Base-by-base conservation (phyloP, 1,140 invertebrate genomes). In the Pseudomyrmex dendroicus region DNA sequence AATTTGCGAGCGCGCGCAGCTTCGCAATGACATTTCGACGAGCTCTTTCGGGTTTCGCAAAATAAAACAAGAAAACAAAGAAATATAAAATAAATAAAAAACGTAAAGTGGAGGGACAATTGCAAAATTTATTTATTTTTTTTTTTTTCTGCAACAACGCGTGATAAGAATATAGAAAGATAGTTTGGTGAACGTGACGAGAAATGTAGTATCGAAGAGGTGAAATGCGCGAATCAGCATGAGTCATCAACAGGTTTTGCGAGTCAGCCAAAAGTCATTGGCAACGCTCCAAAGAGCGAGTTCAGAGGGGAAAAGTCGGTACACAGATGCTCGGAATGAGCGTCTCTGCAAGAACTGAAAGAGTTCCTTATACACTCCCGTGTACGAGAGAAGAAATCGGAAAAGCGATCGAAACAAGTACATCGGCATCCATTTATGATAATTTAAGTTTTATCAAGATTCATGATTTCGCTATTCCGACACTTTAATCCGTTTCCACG, bases 211-310 rank as follows among this genome's bases (percentile, higher is more conserved):
- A 35, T 35, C 35, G 35, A 35, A 20, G 17, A 61, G 5, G n/a
- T 35, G 50, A 22, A 68, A 59, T 59, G 13, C 44, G 12, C 25
- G 64, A 78, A 61, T 78, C 12, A 35, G 76, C 86, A 82, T 35
- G 76, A 82, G 86, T 92, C 92, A 91, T 92, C 92, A 92, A 92
- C 92, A 92, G 92, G 91, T 92, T 85, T 83, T 86, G 83, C 86
- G 86, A 84, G 86, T 91, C 86, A 91, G 90, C 86, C 86, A 83
- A 87, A 82, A 89, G 90, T 92, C 89, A 91, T 91, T 92, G 91
- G 91, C 91, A 92, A 62, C 52, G 84, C 86, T 92, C 90, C 91
- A 92, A 89, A 86, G 86, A 35, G 44, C 70, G 83, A 87, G 66
- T 85, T 84, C 61, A 59, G 35, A 35, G 68, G 56, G 59, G 73